Conservation (phyloP, 2,888 invertebrate species). For the Lycaena phlaeas region DNA sequence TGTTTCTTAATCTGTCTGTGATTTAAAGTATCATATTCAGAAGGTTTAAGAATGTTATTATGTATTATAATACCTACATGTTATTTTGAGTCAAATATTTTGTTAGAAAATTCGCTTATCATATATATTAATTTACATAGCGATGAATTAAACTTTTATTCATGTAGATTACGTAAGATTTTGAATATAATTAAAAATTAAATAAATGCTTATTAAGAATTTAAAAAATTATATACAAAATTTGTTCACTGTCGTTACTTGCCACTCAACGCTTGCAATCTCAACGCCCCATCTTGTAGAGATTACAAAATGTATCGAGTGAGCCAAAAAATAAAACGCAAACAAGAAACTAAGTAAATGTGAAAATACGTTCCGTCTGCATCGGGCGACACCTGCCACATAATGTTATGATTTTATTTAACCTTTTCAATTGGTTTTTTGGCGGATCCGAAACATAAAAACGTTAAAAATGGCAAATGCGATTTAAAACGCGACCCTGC, state of each 20-base stretch:
- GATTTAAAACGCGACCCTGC: neutral
- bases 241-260: conserved; percentile 44
- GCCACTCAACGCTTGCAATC: conserved; percentile 47
- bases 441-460: conserved; percentile 53
- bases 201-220: no score
- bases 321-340: conserved; percentile 47
- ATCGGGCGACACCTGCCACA: conserved; percentile 45
- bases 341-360: conserved; percentile 43
- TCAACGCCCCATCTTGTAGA: conserved; percentile 48
- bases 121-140: no score
- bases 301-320: conserved; percentile 44
- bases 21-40: no score
- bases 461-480: conserved; percentile 48
- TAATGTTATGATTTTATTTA: conserved; percentile 52
- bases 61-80: no score
- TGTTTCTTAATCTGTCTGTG: no score
- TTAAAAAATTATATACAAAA: no score
- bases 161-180: no score
- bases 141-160: no score
- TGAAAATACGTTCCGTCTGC: conserved; percentile 43
- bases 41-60: no score
- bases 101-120: no score
- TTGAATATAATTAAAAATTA: no score
- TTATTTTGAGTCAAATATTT: no score
- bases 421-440: conserved; percentile 41